These are phyloP conservation scores for Sepiola atlantica DNA, from an alignment of 2,888 invertebrate genomes.

Conservation along the genomic window DNA sequence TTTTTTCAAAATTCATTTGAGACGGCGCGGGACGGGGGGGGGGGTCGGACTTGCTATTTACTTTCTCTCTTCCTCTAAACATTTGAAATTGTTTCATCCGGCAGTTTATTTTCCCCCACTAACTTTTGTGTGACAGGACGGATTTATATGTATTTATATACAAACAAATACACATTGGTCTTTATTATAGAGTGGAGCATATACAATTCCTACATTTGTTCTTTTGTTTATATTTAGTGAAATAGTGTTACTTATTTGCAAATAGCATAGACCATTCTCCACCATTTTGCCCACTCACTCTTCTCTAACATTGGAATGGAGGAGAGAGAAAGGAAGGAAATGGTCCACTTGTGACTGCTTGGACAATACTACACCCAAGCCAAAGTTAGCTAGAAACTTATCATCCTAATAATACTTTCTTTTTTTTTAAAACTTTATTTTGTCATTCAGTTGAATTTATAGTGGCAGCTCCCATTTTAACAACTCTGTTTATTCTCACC, in stretches of 20 bases:
- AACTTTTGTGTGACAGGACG: no score
- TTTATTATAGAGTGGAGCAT: no score
- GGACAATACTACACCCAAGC: constrained; percentile 23
- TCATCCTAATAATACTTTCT: constrained; percentile 32
- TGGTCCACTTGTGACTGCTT: constrained; percentile 21
- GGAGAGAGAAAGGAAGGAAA: constrained; percentile 14
- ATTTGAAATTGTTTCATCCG: no score
- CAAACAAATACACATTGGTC: no score
- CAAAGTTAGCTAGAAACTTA: constrained; percentile 23
- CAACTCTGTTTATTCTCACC: constrained; percentile 22
- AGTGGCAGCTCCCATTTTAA: background rate
- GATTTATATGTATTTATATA: no score
- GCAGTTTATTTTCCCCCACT: no score
- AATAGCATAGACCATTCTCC: background rate
- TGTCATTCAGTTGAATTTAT: constrained; percentile 9
- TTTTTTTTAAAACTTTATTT: background rate
- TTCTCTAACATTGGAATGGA: background rate
- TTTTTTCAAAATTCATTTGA: no score
- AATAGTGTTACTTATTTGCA: constrained; percentile 1
- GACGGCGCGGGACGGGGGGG: no score
- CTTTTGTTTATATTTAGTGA: background rate
- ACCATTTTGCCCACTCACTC: background rate
- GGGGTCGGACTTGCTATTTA: no score
- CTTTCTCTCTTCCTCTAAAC: no score
- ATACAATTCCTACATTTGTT: background rate